phyloP scores from a whole-genome alignment of 2,797 vertebrate species.

The Apogon talboti region DNA sequence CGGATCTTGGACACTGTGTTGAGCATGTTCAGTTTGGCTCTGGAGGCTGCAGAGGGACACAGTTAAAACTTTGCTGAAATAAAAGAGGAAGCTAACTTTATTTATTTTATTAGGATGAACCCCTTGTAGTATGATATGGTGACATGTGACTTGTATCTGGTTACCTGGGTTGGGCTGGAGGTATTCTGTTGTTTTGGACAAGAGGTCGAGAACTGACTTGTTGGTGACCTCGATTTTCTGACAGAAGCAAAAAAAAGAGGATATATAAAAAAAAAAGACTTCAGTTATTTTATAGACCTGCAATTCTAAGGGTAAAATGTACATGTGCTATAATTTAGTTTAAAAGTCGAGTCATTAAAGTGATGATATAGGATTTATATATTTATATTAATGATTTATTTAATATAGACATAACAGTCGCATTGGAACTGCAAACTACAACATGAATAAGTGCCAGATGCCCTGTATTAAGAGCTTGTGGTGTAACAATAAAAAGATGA shows the following conservation, averaged over 20 bases:
- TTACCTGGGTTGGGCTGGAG: constrained; percentile 98
- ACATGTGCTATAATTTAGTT: no score
- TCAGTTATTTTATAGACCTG: no score
- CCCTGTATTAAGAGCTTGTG: no score
- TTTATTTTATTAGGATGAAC: no score
- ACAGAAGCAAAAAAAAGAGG: neutral
- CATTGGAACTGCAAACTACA: no score
- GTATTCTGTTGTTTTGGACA: constrained; percentile 94
- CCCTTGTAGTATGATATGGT: neutral
- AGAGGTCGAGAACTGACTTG: constrained; percentile 91
- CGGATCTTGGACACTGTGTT: constrained; percentile 94
- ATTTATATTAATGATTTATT: no score
- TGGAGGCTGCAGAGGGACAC: constrained; percentile 83
- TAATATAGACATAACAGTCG: no score
- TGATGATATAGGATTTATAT: no score
- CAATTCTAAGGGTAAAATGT: no score
- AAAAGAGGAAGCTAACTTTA: neutral
- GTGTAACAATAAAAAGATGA: no score
- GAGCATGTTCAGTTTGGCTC: constrained; percentile 94
- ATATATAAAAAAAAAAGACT: neutral
- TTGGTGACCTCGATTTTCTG: constrained; percentile 96
- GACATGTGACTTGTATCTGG: neutral
- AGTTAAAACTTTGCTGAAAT: neutral
- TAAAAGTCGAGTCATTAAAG: no score
- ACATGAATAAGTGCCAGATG: no score